A percentile compares a stretch with the other conserved stretches of the same genome.
phyloP scores from a whole-genome alignment of 1,140 invertebrate genomes.

The Drosophila insularis region DNA sequence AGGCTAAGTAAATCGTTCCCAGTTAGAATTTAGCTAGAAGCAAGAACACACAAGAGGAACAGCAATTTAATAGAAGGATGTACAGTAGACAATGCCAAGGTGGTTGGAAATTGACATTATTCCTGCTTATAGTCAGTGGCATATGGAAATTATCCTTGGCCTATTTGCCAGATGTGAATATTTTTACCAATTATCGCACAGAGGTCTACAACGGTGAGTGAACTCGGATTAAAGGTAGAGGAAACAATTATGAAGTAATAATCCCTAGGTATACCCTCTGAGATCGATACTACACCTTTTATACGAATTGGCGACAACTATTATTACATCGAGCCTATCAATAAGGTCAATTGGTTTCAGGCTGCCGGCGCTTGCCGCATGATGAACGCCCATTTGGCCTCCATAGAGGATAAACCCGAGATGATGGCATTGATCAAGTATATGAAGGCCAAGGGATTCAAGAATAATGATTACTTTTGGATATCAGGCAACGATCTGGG shows the following conservation, averaged over 20 bases:
- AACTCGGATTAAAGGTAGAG: not conserved
- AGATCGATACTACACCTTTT: conserved; percentile 65
- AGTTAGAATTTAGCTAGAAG: not conserved
- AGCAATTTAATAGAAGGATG: not conserved
- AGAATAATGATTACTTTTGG: conserved; percentile 70
- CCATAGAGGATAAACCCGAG: conserved; percentile 64
- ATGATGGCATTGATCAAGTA: conserved; percentile 68
- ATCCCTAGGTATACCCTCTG: conserved; percentile 52
- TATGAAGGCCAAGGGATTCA: conserved; percentile 58
- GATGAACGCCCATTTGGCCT: conserved; percentile 70
- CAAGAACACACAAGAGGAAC: not conserved
- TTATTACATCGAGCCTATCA: conserved; percentile 65
- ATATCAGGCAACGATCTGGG: conserved; percentile 68
- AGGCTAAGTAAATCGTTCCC: not conserved
- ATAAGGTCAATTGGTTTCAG: conserved; percentile 71
- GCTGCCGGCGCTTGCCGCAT: conserved; percentile 64
- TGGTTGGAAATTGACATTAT: conserved; percentile 16
- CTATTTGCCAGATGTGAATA: conserved; percentile 65
- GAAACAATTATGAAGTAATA: not conserved
- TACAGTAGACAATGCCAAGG: not conserved
- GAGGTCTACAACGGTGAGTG: conserved; percentile 64
- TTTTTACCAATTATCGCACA: conserved; percentile 67
- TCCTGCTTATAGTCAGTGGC: conserved; percentile 33
- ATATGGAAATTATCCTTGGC: conserved; percentile 9
- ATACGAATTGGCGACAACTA: conserved; percentile 66